Evolutionary conservation across 2,888 invertebrate species (phyloP), one percentile per base, ranked within the genome.

Genomic region (Zygaena filipendulae): DNA sequence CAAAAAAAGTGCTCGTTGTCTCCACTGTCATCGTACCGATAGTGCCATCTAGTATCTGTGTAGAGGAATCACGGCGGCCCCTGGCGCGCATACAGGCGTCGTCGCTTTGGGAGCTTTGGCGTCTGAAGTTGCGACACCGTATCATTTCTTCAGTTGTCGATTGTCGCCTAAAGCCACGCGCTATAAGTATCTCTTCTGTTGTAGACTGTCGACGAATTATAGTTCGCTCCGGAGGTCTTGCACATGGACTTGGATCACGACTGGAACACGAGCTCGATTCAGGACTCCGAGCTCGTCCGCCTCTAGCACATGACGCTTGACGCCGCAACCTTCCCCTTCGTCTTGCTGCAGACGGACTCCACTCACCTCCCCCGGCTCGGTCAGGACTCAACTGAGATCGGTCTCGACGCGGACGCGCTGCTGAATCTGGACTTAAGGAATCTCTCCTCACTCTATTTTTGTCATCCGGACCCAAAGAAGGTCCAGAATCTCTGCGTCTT

Each of bases 121-220:
- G 83, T n/a, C 94, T 84, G 57, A 94, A 95, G 60, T 95, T 95
- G 16, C 94, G 82, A 54, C 94, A 94, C 6, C 94, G 83, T 35
- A 94, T 94, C 91, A 94, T 94, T 66, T 95, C 95, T 54, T 95
- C 94, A 0, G 93, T 94, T 5, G 95, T 95, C 3, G 92, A 92
- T 56, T 95, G 94, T 8, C 94, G 83, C 1, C 95, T 84, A 61
- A 95, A 95, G 2, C 95, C 95, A 30, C 93, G 84, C 0, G 94
- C 92, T 49, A 94, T 94, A 21, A 95, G 71, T 48, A 95, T 95
- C 67, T 95, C 95, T 59, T 94, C 93, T 1, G 94, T 95, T 8
- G 94, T 94, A 13, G 93, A 93, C 70, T 94, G 94, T 33, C 94
- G 82, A 33, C 94, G 81, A 35, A 92, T 91, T 43, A 90, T 85